Percentiles rank a stretch among this genome's conserved stretches.
Evolutionary conservation across 2,113 vertebrate species (phyloP).

Genomic region (Barnardius zonarius): DNA sequence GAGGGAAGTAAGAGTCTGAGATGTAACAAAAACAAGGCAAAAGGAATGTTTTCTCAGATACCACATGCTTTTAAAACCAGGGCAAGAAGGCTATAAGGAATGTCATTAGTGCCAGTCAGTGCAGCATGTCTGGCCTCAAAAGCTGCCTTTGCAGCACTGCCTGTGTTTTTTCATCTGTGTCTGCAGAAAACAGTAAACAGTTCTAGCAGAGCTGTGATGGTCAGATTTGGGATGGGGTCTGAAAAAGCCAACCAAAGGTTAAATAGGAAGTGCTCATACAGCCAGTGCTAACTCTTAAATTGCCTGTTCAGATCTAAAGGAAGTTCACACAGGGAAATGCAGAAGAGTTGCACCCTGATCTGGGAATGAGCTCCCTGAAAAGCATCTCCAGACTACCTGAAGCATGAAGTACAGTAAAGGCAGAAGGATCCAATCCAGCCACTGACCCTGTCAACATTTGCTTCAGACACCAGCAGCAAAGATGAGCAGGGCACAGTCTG

Average conservation of each 20-base stretch:
- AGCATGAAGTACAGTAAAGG: background rate
- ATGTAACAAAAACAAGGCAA: background rate
- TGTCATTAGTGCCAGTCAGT: background rate
- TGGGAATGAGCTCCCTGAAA: background rate
- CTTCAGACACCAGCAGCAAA: background rate
- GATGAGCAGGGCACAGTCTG: rapidly evolving
- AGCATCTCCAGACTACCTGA: background rate
- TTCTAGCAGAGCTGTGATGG: background rate
- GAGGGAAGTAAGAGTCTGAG: background rate
- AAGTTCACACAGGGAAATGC: background rate
- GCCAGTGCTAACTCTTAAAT: background rate
- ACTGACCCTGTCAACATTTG: background rate
- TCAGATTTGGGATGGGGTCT: background rate
- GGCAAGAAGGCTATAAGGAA: background rate
- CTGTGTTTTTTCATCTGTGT: background rate
- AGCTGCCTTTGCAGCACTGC: background rate
- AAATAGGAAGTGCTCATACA: background rate
- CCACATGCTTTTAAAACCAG: background rate
- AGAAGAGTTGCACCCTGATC: background rate
- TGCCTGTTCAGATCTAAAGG: background rate
- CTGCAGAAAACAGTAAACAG: background rate
- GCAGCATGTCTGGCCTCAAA: background rate
- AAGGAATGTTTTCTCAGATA: background rate
- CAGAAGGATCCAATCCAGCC: background rate
- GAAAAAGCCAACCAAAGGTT: background rate